Conservation (phyloP, 1,140 invertebrate genomes). For the Thaumatotibia leucotreta region DNA sequence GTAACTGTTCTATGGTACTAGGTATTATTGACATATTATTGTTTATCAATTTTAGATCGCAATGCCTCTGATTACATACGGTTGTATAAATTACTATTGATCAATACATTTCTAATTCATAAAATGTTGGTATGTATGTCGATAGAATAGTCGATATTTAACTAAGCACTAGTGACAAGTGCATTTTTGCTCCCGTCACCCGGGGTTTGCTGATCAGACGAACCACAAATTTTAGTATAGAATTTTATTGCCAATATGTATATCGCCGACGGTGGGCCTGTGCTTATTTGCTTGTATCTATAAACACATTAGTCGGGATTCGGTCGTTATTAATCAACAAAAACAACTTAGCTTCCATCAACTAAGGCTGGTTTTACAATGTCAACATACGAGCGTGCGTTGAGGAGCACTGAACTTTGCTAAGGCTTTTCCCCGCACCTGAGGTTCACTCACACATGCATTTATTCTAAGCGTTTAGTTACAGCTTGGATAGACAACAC, state of each 20-base stretch:
- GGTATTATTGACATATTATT: too few species aligned
- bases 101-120: too few species aligned
- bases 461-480: conserved; percentile 56
- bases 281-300: not conserved
- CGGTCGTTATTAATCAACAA: not conserved
- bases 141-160: too few species aligned
- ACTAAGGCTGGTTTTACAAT: conserved; percentile 43
- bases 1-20: too few species aligned
- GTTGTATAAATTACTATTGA: too few species aligned
- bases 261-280: not conserved
- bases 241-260: not conserved
- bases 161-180: too few species aligned
- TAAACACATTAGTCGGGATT: conserved; percentile 8
- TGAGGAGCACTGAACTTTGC: conserved; percentile 70
- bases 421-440: conserved; percentile 60
- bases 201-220: too few species aligned
- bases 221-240: not conserved
- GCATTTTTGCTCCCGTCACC: too few species aligned
- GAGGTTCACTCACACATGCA: conserved; percentile 59
- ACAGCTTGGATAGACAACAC: conserved; percentile 54
- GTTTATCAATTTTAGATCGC: too few species aligned
- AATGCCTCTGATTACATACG: too few species aligned
- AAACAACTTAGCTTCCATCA: conserved; percentile 15
- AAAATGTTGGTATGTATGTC: too few species aligned
- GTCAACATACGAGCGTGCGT: conserved; percentile 27